These are phyloP conservation scores for Megalops cyprinoides DNA, from an alignment of 2,797 vertebrate species.

Conservation along the genomic window DNA sequence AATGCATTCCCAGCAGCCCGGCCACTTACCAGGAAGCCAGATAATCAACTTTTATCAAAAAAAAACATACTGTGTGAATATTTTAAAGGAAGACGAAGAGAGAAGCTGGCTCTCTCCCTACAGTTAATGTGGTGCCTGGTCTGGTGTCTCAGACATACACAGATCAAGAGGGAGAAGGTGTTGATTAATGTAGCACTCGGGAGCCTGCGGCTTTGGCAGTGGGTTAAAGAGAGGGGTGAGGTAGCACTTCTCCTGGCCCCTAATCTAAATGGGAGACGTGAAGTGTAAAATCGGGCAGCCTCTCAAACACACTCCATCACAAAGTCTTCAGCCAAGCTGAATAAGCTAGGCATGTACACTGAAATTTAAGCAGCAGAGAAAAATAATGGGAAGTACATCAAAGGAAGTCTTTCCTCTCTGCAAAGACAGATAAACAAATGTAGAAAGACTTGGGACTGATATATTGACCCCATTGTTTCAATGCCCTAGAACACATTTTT, in stretches of 20 bases:
- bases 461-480: background rate
- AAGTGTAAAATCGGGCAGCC: slow-evolving; percentile 73
- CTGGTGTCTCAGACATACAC: slow-evolving; percentile 56
- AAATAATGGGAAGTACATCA: background rate
- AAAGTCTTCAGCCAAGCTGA: slow-evolving; percentile 28
- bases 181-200: slow-evolving; percentile 67
- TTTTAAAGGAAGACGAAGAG: slow-evolving; percentile 8
- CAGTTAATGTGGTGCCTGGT: slow-evolving; percentile 36
- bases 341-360: background rate
- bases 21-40: background rate
- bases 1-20: slow-evolving; percentile 33
- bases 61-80: background rate
- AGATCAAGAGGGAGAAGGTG: slow-evolving; percentile 64
- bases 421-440: slow-evolving; percentile 1
- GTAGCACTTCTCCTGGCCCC: slow-evolving; percentile 50
- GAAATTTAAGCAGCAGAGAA: background rate
- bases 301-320: slow-evolving; percentile 55
- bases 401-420: background rate
- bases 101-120: slow-evolving; percentile 8
- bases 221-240: slow-evolving; percentile 58
- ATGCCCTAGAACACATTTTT: background rate
- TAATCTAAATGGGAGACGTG: slow-evolving; percentile 59
- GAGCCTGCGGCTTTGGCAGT: slow-evolving; percentile 48
- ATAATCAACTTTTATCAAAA: slow-evolving; percentile 1
- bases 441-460: background rate